A percentile compares a stretch with the other conserved stretches of the same genome.
phyloP scores from a whole-genome alignment of 2,797 vertebrate genomes.

The Varecia variegata region DNA sequence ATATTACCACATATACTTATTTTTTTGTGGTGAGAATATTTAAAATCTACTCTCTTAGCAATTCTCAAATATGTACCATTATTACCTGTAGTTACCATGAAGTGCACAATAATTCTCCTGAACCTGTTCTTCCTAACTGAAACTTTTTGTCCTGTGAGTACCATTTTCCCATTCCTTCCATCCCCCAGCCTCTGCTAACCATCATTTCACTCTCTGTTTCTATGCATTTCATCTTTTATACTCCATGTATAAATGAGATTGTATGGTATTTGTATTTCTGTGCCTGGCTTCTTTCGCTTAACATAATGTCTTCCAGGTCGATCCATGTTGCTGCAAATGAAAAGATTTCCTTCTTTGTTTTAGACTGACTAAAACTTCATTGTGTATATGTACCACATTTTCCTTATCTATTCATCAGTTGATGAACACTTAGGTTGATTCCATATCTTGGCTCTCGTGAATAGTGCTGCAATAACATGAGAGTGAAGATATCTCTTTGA shows the following conservation, averaged over 20 bases:
- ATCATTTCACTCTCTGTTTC: not conserved
- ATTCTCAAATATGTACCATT: not conserved
- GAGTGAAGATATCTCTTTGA: not conserved
- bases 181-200: accelerated
- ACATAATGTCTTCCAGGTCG: not conserved
- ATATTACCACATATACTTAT: not conserved
- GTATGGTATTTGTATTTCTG: not conserved
- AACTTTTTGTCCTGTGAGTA: not conserved
- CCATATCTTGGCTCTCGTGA: not conserved
- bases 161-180: not conserved
- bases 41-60: not conserved
- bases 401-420: not conserved
- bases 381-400: not conserved
- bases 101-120: not conserved
- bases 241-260: not conserved
- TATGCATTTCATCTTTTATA: not conserved
- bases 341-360: not conserved
- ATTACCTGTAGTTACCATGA: not conserved
- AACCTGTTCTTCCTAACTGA: not conserved
- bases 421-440: not conserved
- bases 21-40: not conserved
- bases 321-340: not conserved
- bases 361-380: not conserved
- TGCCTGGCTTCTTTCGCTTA: not conserved
- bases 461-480: not conserved